These are phyloP conservation scores for Drosophila sordidula DNA, from an alignment of 2,888 invertebrate genomes.

Conservation along the genomic window DNA sequence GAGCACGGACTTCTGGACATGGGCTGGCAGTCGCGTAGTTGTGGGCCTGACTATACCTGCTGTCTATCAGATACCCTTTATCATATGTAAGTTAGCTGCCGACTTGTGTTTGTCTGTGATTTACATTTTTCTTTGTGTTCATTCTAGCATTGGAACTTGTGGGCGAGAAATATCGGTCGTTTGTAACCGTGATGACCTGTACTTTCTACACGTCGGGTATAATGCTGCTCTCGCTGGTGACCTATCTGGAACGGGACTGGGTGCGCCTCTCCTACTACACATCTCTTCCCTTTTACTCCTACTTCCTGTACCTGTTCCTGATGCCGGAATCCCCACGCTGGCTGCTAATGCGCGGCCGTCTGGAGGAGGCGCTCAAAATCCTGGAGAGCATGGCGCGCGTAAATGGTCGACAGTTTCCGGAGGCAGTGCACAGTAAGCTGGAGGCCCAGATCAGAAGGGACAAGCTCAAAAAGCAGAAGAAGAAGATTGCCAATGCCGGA, in stretches of 20 bases:
- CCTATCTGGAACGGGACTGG: conserved; percentile 94
- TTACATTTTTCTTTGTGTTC: background rate
- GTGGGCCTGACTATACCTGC: conserved; percentile 97
- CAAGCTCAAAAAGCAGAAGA: conserved; percentile 86
- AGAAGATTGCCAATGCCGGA: conserved; percentile 84
- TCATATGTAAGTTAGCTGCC: conserved; percentile 91
- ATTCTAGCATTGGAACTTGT: conserved; percentile 94
- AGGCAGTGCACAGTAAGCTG: conserved; percentile 89
- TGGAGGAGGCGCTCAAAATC: conserved; percentile 92
- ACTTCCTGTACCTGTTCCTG: conserved; percentile 94
- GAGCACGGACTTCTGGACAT: conserved; percentile 92
- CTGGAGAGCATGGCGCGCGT: conserved; percentile 91
- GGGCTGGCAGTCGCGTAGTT: conserved; percentile 92
- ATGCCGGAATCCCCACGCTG: conserved; percentile 96
- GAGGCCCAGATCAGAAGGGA: conserved; percentile 90
- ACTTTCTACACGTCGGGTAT: conserved; percentile 95
- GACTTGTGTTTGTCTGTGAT: background rate
- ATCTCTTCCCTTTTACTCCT: conserved; percentile 93
- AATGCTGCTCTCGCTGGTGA: conserved; percentile 92
- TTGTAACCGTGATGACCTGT: conserved; percentile 96
- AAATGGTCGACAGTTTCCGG: conserved; percentile 91
- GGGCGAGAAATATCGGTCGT: conserved; percentile 95
- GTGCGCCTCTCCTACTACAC: conserved; percentile 91
- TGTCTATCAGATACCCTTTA: conserved; percentile 97
- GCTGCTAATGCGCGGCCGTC: conserved; percentile 92